Evolutionary conservation across 2,888 invertebrate species (phyloP).

Genomic region (Dorcus hopei): DNA sequence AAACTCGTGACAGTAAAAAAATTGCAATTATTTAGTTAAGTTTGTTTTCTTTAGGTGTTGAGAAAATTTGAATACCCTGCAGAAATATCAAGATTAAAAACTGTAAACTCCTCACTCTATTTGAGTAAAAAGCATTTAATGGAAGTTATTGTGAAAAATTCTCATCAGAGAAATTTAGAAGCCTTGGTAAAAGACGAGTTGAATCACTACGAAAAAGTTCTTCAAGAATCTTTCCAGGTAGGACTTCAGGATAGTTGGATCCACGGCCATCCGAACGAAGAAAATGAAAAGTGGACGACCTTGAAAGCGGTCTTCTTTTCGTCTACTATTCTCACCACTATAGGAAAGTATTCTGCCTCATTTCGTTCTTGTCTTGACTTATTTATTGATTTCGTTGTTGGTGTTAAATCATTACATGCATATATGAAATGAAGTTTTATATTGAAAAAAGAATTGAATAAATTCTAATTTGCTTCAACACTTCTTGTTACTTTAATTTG

Average conservation of each 20-base stretch:
- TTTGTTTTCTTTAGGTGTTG: conserved; percentile 61
- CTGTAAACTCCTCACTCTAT: conserved; percentile 44
- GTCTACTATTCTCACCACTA: conserved; percentile 86
- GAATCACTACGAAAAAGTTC: conserved; percentile 57
- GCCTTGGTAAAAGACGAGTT: conserved; percentile 56
- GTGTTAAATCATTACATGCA: no score
- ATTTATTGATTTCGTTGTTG: no score
- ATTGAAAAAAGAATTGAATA: no score
- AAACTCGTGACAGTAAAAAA: no score
- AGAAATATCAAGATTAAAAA: conserved; percentile 62
- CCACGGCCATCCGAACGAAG: conserved; percentile 29
- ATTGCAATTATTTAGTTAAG: not conserved
- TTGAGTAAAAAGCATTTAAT: conserved; percentile 60
- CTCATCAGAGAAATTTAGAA: conserved; percentile 55
- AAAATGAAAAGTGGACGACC: conserved; percentile 69
- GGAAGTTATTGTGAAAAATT: conserved; percentile 59
- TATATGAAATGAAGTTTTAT: no score
- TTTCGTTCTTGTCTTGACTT: not conserved
- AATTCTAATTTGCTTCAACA: no score
- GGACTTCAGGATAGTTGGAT: conserved; percentile 54
- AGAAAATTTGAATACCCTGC: conserved; percentile 75
- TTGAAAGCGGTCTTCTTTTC: conserved; percentile 85
- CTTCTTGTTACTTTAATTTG: no score
- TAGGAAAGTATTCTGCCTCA: conserved; percentile 58
- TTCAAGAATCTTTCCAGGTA: conserved; percentile 70